Percentiles rank a stretch among this genome's conserved stretches.
Conservation (phyloP, 2,888 invertebrate genomes). For the Cordylochernes scorpioides region DNA sequence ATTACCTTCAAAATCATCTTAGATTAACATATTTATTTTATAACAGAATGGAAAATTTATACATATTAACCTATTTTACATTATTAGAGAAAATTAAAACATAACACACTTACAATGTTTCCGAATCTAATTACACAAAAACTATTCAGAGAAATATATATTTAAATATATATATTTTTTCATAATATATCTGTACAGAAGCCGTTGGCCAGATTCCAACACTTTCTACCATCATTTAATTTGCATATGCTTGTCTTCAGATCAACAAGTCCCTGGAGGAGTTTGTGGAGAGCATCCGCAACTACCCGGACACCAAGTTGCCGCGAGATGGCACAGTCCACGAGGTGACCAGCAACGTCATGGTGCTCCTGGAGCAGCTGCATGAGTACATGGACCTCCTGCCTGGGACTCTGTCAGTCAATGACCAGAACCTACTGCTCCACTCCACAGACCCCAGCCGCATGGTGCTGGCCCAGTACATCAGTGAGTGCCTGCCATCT, state of each 20-base stretch:
- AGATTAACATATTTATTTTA: too few relatives aligned
- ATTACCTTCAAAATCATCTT: too few relatives aligned
- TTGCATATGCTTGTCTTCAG: constrained; percentile 27
- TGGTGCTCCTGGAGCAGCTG: constrained; percentile 61
- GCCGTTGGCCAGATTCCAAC: too few relatives aligned
- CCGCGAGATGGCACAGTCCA: constrained; percentile 95
- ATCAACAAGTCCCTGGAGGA: constrained; percentile 70
- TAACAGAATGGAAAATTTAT: too few relatives aligned
- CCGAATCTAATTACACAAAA: too few relatives aligned
- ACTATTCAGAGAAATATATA: too few relatives aligned
- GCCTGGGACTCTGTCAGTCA: constrained; percentile 14
- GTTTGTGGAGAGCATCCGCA: constrained; percentile 61
- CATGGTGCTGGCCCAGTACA: constrained; percentile 20
- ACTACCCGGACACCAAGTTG: constrained; percentile 35
- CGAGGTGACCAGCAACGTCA: constrained; percentile 65
- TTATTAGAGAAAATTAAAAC: too few relatives aligned
- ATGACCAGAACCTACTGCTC: constrained; percentile 11
- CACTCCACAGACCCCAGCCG: constrained; percentile 12
- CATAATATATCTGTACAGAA: too few relatives aligned
- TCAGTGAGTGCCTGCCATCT: constrained; percentile 33
- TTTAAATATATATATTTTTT: too few relatives aligned
- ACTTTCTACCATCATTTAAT: too few relatives aligned
- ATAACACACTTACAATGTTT: too few relatives aligned
- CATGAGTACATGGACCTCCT: constrained; percentile 22
- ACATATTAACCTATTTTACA: too few relatives aligned